These are phyloP conservation scores for Venustoraphidia nigricollis DNA, from an alignment of 2,888 invertebrate genomes.

Conservation along the genomic window DNA sequence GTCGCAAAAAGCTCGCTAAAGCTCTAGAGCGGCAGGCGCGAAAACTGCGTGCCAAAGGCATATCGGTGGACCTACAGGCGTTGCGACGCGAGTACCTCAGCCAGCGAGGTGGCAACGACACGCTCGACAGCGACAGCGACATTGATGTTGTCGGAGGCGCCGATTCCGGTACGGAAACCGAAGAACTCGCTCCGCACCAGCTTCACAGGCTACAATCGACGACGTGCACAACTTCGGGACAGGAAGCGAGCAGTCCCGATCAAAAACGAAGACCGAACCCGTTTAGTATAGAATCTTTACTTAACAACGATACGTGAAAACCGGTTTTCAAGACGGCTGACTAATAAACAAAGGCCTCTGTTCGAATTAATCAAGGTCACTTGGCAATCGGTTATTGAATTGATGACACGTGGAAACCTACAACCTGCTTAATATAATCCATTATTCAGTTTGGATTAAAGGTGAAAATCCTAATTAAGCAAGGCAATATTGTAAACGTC, in stretches of 20 bases:
- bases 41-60: constrained; percentile 81
- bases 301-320: constrained; percentile 45
- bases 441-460: too few relatives aligned
- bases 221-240: constrained; percentile 20
- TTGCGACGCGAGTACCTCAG: constrained; percentile 73
- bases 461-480: too few relatives aligned
- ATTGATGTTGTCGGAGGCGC: constrained; percentile 76
- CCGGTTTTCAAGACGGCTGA: background rate
- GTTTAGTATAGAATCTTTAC: constrained; percentile 78
- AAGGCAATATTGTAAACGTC: too few relatives aligned
- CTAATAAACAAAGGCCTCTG: background rate
- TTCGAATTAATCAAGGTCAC: too few relatives aligned
- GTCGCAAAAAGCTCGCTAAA: constrained; percentile 83
- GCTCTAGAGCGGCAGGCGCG: constrained; percentile 83
- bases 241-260: constrained; percentile 31
- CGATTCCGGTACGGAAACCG: constrained; percentile 53
- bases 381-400: too few relatives aligned
- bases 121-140: constrained; percentile 53
- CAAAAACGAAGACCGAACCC: constrained; percentile 52
- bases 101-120: constrained; percentile 48
- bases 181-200: constrained; percentile 38
- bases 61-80: constrained; percentile 74
- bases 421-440: too few relatives aligned
- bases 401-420: too few relatives aligned
- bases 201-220: constrained; percentile 14